Evolutionary conservation across 2,113 vertebrate genomes (phyloP).

Genomic region (Oxyura jamaicensis): DNA sequence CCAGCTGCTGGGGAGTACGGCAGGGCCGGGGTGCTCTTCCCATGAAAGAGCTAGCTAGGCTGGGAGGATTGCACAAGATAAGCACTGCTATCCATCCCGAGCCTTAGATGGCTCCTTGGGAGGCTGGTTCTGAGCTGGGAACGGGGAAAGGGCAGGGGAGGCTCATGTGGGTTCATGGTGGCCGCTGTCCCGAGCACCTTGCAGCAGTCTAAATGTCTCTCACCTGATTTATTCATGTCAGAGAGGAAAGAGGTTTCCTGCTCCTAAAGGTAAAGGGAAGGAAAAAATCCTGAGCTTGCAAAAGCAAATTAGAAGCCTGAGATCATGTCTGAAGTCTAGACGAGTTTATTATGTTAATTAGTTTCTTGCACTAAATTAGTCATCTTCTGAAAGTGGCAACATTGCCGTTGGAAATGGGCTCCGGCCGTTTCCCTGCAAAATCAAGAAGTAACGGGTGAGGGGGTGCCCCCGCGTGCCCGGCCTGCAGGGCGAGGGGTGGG

Average conservation of each 20-base stretch:
- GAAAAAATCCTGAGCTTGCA: not conserved
- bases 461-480: not conserved
- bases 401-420: not conserved
- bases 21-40: not conserved
- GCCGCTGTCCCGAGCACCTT: not conserved
- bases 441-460: not conserved
- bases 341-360: conserved; percentile 39
- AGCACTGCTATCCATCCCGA: not conserved
- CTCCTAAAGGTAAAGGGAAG: not conserved
- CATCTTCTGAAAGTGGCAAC: not conserved
- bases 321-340: conserved; percentile 29
- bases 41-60: not conserved
- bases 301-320: not conserved
- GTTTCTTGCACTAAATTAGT: not conserved
- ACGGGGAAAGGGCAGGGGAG: not conserved
- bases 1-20: not conserved
- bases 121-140: not conserved
- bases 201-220: not conserved
- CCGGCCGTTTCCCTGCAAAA: not conserved
- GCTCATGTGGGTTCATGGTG: accelerated
- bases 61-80: not conserved
- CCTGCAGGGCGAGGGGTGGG: not conserved
- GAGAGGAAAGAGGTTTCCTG: not conserved
- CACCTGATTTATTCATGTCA: not conserved
- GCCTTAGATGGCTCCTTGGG: not conserved